These are phyloP conservation scores for Mormyrus lacerda DNA, from an alignment of 2,113 vertebrate species.

Conservation along the genomic window DNA sequence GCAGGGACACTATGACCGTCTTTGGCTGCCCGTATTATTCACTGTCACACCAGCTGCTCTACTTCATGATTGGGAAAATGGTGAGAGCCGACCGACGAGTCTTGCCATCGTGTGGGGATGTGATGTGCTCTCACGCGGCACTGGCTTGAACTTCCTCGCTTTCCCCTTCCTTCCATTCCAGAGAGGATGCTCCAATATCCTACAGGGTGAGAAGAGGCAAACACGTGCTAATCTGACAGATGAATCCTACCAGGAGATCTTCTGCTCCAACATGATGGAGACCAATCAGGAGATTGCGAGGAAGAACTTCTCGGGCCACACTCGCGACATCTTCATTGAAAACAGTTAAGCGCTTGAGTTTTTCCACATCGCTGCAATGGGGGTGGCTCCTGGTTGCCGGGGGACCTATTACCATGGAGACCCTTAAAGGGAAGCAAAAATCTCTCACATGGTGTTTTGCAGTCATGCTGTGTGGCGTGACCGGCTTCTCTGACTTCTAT, in stretches of 20 bases:
- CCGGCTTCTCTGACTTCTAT: constrained; percentile 74
- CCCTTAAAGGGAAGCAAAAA: not conserved
- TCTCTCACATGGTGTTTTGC: constrained; percentile 17
- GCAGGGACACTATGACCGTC: constrained; percentile 64
- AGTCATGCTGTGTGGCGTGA: constrained; percentile 73
- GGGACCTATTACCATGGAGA: not conserved
- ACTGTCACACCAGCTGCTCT: constrained; percentile 78
- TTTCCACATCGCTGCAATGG: not conserved
- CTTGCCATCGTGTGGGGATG: not conserved
- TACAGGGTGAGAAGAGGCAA: constrained; percentile 53
- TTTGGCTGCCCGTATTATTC: constrained; percentile 63
- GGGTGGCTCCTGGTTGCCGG: not conserved
- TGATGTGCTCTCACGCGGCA: not conserved
- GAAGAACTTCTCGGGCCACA: constrained; percentile 43
- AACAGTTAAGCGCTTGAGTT: constrained; percentile 51
- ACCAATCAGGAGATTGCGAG: constrained; percentile 59
- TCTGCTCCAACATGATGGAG: constrained; percentile 81
- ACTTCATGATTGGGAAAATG: constrained; percentile 72
- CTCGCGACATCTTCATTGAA: constrained; percentile 71
- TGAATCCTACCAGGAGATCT: constrained; percentile 57
- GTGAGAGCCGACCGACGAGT: constrained; percentile 40
- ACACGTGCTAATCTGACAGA: constrained; percentile 60
- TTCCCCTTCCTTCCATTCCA: constrained; percentile 20
- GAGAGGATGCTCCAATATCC: constrained; percentile 63
- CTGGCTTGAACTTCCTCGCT: not conserved